These are phyloP conservation scores for Acanthurus leucopareius DNA, from an alignment of 2,797 vertebrate genomes.

Conservation along the genomic window DNA sequence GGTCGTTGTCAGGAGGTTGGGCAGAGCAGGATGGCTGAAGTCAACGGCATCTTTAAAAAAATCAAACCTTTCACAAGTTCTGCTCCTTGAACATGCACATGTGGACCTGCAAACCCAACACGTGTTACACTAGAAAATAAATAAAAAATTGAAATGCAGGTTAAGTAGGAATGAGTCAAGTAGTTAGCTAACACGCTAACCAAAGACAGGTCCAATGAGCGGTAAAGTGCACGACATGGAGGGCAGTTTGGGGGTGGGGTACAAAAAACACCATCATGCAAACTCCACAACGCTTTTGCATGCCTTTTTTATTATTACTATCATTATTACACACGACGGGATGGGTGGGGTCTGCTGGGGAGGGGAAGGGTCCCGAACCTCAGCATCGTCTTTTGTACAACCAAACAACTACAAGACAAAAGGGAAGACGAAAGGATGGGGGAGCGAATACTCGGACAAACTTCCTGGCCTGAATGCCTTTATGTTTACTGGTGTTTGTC, in stretches of 20 bases:
- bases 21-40: not conserved
- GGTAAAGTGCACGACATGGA: slow-evolving; percentile 80
- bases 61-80: slow-evolving; percentile 17
- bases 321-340: slow-evolving; percentile 62
- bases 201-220: slow-evolving; percentile 50
- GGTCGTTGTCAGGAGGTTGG: not conserved
- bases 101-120: not conserved
- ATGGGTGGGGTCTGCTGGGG: slow-evolving; percentile 47
- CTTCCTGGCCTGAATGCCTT: not conserved
- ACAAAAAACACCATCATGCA: slow-evolving; percentile 86
- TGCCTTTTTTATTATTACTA: slow-evolving; percentile 78
- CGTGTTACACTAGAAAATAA: not conserved
- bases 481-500: slow-evolving; percentile 36
- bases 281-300: slow-evolving; percentile 86
- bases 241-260: slow-evolving; percentile 59
- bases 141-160: not conserved
- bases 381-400: slow-evolving; percentile 48
- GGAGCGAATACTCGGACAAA: slow-evolving; percentile 26
- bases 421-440: slow-evolving; percentile 37
- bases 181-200: slow-evolving; percentile 52
- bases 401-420: slow-evolving; percentile 63
- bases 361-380: slow-evolving; percentile 25
- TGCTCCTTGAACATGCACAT: not conserved
- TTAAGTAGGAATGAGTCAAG: not conserved
- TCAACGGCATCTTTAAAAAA: not conserved